These are phyloP conservation scores for Serranus cabrilla DNA, from an alignment of 2,797 vertebrate genomes.

Conservation along the genomic window DNA sequence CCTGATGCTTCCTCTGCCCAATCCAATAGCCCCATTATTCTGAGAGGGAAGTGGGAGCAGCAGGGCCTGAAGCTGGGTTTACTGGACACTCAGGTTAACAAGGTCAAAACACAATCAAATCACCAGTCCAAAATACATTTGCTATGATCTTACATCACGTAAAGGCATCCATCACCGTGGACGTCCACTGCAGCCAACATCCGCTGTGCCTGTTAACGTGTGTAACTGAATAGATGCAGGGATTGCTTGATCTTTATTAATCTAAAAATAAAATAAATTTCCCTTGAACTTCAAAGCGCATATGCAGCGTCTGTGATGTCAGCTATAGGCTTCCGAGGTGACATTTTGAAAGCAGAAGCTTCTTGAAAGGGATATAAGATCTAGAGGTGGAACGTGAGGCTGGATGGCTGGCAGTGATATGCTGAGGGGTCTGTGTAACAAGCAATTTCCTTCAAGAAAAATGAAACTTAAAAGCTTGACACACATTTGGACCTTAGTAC, in stretches of 20 bases:
- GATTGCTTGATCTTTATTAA: constrained; percentile 2
- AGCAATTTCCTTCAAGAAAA: not conserved
- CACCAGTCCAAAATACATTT: constrained; percentile 46
- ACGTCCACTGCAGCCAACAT: not conserved
- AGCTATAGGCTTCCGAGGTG: constrained; percentile 8
- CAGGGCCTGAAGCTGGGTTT: constrained; percentile 47
- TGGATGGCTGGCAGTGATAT: constrained; percentile 11
- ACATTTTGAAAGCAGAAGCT: constrained; percentile 1
- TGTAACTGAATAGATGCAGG: not conserved
- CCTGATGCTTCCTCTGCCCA: constrained; percentile 59
- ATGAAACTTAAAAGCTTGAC: not conserved
- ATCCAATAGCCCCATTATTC: constrained; percentile 77
- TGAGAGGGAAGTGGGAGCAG: constrained; percentile 67
- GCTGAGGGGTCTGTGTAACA: not conserved
- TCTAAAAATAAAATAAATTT: constrained; percentile 3
- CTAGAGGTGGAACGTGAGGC: not conserved
- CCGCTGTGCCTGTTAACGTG: not conserved
- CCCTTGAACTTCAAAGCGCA: not conserved
- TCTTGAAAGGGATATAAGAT: constrained; percentile 8
- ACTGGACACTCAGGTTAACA: constrained; percentile 56
- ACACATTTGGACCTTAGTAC: not conserved
- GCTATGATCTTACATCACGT: constrained; percentile 23
- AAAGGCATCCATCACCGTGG: constrained; percentile 21
- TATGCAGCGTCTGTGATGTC: not conserved
- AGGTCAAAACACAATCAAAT: constrained; percentile 66